Evolutionary conservation across 2,888 invertebrate genomes (phyloP).

Genomic region (Ophion costatus): DNA sequence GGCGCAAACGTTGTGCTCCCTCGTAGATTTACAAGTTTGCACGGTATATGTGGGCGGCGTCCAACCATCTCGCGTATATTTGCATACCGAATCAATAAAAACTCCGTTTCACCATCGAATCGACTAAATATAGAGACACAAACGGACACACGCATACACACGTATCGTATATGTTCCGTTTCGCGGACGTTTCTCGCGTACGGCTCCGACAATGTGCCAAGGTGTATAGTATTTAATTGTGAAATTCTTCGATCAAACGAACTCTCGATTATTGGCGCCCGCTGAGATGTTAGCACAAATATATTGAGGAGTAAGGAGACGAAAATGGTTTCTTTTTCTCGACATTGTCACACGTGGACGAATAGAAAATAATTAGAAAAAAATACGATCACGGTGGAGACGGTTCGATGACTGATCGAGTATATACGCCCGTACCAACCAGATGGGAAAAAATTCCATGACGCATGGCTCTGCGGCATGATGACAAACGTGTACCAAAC

Average conservation of each 20-base stretch:
- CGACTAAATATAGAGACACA: not conserved
- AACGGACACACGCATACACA: not conserved
- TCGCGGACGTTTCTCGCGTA: not conserved
- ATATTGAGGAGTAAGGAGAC: not conserved
- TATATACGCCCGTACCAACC: not conserved
- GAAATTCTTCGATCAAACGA: not conserved
- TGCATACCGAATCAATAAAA: slow-evolving; percentile 3
- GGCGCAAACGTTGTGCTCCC: not conserved
- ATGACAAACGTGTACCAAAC: not conserved
- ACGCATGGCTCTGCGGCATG: not conserved
- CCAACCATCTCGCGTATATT: not conserved
- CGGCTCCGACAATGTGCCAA: not conserved
- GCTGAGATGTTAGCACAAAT: not conserved
- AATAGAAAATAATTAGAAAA: not conserved
- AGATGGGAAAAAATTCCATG: not conserved
- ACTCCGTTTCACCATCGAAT: not conserved
- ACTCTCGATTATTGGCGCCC: not conserved
- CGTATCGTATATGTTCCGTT: not conserved
- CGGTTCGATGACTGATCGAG: not conserved
- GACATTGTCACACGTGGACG: too few relatives aligned
- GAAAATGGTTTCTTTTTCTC: not conserved
- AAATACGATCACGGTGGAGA: not conserved
- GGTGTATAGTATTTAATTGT: not conserved
- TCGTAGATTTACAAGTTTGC: slow-evolving; percentile 1
- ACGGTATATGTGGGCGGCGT: not conserved